Percentiles rank a stretch among this genome's conserved stretches.
phyloP scores from a whole-genome alignment of 2,113 vertebrate genomes.

The Hymenochirus boettgeri region DNA sequence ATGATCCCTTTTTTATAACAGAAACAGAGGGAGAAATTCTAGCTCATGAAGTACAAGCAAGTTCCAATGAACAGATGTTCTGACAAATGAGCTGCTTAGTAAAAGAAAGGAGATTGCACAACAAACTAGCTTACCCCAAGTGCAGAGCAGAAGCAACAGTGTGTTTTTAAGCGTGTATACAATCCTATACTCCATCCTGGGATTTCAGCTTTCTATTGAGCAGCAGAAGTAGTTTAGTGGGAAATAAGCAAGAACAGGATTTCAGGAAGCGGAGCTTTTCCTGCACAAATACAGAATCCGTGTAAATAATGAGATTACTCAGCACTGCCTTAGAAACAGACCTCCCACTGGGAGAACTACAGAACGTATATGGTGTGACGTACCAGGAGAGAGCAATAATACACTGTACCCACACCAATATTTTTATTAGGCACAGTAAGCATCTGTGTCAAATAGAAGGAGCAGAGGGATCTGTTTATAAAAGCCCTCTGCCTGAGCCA shows the following conservation, averaged over 20 bases:
- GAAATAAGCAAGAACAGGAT: slow-evolving; percentile 31
- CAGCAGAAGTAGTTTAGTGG: slow-evolving; percentile 18
- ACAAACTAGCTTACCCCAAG: slow-evolving; percentile 35
- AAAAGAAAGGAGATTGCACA: slow-evolving; percentile 7
- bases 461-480: slow-evolving; percentile 5
- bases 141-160: slow-evolving; percentile 18
- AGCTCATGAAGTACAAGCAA: slow-evolving; percentile 3
- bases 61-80: slow-evolving; percentile 37
- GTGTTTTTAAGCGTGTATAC: slow-evolving; percentile 14
- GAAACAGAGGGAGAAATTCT: background rate
- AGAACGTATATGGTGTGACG: slow-evolving; percentile 32
- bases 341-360: slow-evolving; percentile 38
- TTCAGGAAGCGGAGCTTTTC: slow-evolving; percentile 41
- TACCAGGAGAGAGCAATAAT: slow-evolving; percentile 6
- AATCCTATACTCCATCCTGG: slow-evolving; percentile 30
- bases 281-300: slow-evolving; percentile 40
- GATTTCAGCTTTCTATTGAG: slow-evolving; percentile 5
- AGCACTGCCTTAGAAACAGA: slow-evolving; percentile 41
- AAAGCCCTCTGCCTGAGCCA: slow-evolving; percentile 11
- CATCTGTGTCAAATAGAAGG: slow-evolving; percentile 33
- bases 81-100: slow-evolving; percentile 8
- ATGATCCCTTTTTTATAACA: background rate
- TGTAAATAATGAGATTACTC: slow-evolving; percentile 44
- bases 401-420: slow-evolving; percentile 6
- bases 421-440: background rate